A percentile compares a stretch with the other conserved stretches of the same genome.
phyloP scores from a whole-genome alignment of 2,113 vertebrate species.

The Tamias sibiricus region DNA sequence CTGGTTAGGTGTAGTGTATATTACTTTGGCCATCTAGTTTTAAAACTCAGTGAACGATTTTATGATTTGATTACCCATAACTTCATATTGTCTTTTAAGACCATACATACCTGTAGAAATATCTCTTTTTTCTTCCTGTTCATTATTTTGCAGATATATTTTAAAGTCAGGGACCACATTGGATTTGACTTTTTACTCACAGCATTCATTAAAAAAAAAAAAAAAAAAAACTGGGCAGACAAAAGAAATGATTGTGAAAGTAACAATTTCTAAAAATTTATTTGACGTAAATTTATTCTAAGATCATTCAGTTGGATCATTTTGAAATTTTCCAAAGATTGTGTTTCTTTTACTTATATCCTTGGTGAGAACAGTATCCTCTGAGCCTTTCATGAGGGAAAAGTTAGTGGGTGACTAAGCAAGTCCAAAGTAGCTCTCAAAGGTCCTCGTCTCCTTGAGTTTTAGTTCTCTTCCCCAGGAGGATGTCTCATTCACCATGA shows the following conservation, averaged over 20 bases:
- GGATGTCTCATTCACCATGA: neutral
- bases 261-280: neutral
- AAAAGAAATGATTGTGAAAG: neutral
- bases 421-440: neutral
- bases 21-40: slow-evolving; percentile 5
- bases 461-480: neutral
- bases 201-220: neutral
- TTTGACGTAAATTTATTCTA: slow-evolving; percentile 13
- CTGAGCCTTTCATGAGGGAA: neutral
- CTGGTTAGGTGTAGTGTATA: neutral
- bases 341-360: neutral
- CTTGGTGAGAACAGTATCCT: neutral
- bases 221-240: neutral
- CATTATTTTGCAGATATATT: neutral
- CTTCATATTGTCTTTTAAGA: neutral
- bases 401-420: neutral
- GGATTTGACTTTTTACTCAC: neutral
- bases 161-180: neutral
- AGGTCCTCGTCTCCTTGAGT: neutral
- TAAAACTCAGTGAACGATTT: neutral
- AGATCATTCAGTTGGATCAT: neutral
- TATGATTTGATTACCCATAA: slow-evolving; percentile 3
- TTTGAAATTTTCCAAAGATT: neutral
- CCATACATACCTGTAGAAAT: neutral
- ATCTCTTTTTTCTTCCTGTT: neutral